These are phyloP conservation scores for Ptyas mucosa DNA, from an alignment of 2,113 vertebrate species.

Conservation along the genomic window DNA sequence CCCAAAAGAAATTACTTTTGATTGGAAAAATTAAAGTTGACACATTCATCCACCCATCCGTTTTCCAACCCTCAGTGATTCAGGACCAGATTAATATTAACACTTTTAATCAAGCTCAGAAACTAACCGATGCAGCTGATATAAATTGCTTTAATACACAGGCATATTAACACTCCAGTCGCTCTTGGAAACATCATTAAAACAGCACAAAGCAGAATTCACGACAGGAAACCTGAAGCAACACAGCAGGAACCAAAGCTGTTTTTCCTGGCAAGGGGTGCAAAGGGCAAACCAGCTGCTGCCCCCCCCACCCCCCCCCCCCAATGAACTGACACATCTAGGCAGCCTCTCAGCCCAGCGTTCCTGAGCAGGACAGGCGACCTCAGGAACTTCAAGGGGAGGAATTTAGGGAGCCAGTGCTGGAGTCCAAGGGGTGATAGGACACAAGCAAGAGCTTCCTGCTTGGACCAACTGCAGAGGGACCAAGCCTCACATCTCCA, in stretches of 20 bases:
- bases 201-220: not conserved
- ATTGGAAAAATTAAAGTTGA: not conserved
- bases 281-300: not conserved
- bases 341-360: not conserved
- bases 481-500: not conserved
- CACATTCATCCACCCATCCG: not conserved
- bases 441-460: not conserved
- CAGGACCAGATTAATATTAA: not conserved
- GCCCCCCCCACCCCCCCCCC: not conserved
- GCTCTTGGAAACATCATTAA: not conserved
- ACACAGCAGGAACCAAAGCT: not conserved
- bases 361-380: not conserved
- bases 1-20: not conserved
- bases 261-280: not conserved
- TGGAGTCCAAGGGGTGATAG: not conserved
- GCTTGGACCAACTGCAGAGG: not conserved
- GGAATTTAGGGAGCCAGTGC: not conserved
- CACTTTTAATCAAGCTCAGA: not conserved
- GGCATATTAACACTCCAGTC: not conserved
- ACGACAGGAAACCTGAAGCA: not conserved
- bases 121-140: not conserved
- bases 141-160: not conserved
- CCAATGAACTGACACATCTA: not conserved
- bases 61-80: not conserved
- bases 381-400: not conserved